Conservation (phyloP, 2,113 vertebrate genomes). For the Jacana jacana region DNA sequence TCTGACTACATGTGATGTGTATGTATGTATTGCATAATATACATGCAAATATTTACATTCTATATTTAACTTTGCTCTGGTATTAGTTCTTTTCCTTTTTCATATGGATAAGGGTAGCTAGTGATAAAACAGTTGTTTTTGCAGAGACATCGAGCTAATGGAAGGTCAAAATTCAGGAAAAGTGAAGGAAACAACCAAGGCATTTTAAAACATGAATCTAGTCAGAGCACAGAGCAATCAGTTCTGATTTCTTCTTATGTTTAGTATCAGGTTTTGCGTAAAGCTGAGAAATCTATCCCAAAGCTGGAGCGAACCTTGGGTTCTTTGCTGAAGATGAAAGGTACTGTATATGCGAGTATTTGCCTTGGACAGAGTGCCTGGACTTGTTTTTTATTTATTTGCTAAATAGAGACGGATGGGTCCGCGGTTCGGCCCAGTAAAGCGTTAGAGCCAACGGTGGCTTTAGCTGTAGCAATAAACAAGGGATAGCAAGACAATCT, state of each 20-base stretch:
- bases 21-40: not conserved
- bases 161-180: not conserved
- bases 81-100: not conserved
- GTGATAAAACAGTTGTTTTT: conserved; percentile 4
- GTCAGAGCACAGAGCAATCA: not conserved
- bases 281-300: conserved; percentile 76
- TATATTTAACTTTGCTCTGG: not conserved
- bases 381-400: not conserved
- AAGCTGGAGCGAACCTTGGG: conserved; percentile 79
- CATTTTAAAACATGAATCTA: not conserved
- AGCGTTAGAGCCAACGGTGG: not conserved
- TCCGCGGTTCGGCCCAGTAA: not conserved
- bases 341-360: conserved; percentile 58
- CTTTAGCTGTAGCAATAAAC: not conserved
- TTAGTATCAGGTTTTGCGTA: conserved; percentile 83
- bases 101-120: not conserved
- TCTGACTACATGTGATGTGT: not conserved
- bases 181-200: not conserved
- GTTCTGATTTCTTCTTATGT: conserved; percentile 58
- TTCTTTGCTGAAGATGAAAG: conserved; percentile 80
- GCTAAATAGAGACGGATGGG: not conserved
- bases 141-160: not conserved
- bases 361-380: not conserved
- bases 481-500: not conserved
- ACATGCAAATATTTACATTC: not conserved